A percentile compares a stretch with the other conserved stretches of the same genome.
phyloP scores from a whole-genome alignment of 1,140 invertebrate genomes.

The Drosophila subpulchrella region DNA sequence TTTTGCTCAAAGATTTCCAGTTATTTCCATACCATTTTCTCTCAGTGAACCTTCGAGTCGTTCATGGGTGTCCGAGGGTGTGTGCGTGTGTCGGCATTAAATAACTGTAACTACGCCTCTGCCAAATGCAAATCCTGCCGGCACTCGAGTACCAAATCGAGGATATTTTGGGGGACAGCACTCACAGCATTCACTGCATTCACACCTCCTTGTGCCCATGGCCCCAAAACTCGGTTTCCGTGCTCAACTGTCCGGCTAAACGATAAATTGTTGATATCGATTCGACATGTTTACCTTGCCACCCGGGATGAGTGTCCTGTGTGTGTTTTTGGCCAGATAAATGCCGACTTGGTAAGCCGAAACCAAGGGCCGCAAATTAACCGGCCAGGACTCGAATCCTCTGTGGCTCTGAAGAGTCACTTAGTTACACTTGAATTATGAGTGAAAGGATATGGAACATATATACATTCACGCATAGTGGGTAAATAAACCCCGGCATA shows the following conservation, averaged over 20 bases:
- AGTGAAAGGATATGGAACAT: neutral
- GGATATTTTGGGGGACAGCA: constrained; percentile 4
- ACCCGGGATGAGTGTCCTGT: constrained; percentile 1
- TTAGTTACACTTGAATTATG: constrained; percentile 13
- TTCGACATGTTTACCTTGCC: constrained; percentile 44
- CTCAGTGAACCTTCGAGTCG: neutral
- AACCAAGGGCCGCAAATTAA: constrained; percentile 48
- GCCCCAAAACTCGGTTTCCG: constrained; percentile 21
- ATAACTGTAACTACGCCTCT: constrained; percentile 66
- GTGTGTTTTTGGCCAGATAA: constrained; percentile 21
- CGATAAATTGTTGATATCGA: constrained; percentile 78
- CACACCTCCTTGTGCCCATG: constrained; percentile 22
- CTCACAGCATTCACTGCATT: constrained; percentile 5
- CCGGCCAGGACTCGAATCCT: constrained; percentile 9
- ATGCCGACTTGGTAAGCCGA: constrained; percentile 10
- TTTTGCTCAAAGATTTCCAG: neutral
- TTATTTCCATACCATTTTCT: neutral
- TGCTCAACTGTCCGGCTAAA: constrained; percentile 54
- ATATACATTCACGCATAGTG: neutral
- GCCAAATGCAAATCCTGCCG: constrained; percentile 65
- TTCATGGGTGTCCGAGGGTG: constrained; percentile 4
- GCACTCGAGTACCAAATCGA: constrained; percentile 12
- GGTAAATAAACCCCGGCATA: neutral
- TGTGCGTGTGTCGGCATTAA: constrained; percentile 45
- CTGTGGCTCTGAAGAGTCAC: neutral